Evolutionary conservation across 35 echinoderm and acorn worm genomes (phyloP), one percentile per base, ranked within the genome.

Genomic region (Ophioderma brevispina): DNA sequence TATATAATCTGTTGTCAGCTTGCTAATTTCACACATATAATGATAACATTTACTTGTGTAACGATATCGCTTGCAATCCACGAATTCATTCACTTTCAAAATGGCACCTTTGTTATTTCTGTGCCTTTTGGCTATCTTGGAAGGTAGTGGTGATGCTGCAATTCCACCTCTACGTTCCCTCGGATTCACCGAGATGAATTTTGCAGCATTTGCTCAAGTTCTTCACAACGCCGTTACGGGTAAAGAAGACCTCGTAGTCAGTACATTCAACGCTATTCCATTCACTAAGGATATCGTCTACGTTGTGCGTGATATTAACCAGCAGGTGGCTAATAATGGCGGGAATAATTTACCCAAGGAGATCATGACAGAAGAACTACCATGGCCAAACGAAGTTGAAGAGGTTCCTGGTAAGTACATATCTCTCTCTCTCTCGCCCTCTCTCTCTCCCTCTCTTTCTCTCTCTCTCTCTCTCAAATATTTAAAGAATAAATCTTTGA

Each of bases 341-440:
- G 90, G 42, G 4, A 75, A 79, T 15, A 77, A 79, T 23, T 33
- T 97, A 1, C 19, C 76, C 2, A 79, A 85, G 0, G 89, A 94
- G 39, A 76, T 90, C 5, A 39, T 97, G 35, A 84, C 82, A 13
- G 79, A 41, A 0, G 59, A 78, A 1, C 77, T 91, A 23, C 42
- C 76, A 39, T 97, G 95, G 95, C 95, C 95, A 0, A 97, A 97
- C 34, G 95, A 97, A 35, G 36, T 97, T 2, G 82, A 85, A 39
- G 81, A 88, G 80, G 89, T 97, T 31, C 95, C 95, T 52, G 95
- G 95, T 97, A 70, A 92, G 95, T 85, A 30, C 1, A 0, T 46
- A 17, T 17, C 41, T 46, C 41, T 46, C 41, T n/a, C n/a, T n/a
- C n/a, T n/a, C n/a, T n/a, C n/a, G n/a, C n/a, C n/a, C n/a, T n/a